Evolutionary conservation across 1,140 invertebrate genomes (phyloP), one percentile per base, ranked within the genome.

Genomic region (Oryzaephilus surinamensis): DNA sequence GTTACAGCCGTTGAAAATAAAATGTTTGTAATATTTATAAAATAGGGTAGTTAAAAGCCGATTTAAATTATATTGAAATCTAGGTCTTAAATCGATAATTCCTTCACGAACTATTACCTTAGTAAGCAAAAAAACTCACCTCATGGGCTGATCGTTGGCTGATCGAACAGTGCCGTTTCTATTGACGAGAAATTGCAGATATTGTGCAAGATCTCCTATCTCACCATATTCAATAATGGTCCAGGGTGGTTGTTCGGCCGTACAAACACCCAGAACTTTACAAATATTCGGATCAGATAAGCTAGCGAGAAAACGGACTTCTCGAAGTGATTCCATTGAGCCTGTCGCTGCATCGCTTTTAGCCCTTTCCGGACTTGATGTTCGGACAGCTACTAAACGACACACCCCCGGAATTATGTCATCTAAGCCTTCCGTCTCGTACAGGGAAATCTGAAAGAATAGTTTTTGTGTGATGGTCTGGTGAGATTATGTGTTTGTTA

Each of bases 151-250:
- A 44, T 51, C 47, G 27, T 45, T 41, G 12, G 55, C 46, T 2
- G 48, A 51, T 40, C 52, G 44, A n/a, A 46, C 48, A 21, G 50
- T 56, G 32, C 53, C 56, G 38, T 57, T 58, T 45, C 51, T 54
- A 35, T 56, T 60, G n/a, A 55, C 51, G 12, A 61, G 40, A 43
- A 61, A 72, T 46, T 72, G 69, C 33, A 86, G 67, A 62, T 81
- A 82, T 57, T 85, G 79, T 52, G 78, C 75, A 10, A 88, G 69
- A 64, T 87, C 83, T n/a, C 83, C 82, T 43, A 80, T 73, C 50
- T 82, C 80, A 47, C 79, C 79, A 59, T 84, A 84, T 60, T 89
- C 84, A 37, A 84, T 73, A 17, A 88, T 72, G 45, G 81, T 74
- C 69, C 78, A 80, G 7, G 77, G 69, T 4, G 78, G 77, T 37